Conservation (phyloP, 2,113 vertebrate genomes). For the Mungos mungo region DNA sequence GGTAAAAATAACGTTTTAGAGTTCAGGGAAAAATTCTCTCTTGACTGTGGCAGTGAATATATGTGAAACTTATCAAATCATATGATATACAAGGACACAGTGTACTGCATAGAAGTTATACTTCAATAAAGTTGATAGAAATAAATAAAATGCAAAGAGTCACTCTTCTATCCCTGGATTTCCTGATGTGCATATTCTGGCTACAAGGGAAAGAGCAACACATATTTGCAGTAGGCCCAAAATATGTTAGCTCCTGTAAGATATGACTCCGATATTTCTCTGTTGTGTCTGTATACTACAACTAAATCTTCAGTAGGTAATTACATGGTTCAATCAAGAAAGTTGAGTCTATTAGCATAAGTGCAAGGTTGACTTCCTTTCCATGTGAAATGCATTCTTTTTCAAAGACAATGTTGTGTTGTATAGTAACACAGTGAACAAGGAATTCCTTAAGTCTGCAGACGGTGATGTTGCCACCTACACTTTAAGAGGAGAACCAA, state of each 20-base stretch:
- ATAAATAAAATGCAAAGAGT: background rate
- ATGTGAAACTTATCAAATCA: background rate
- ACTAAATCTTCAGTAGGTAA: background rate
- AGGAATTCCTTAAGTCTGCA: background rate
- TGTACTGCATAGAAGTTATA: background rate
- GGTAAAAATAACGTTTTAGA: background rate
- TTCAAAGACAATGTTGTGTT: background rate
- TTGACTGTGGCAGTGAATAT: background rate
- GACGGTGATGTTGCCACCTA: background rate
- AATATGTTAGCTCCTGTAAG: background rate
- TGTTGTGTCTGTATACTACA: background rate
- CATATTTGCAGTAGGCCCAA: background rate
- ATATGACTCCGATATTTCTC: background rate
- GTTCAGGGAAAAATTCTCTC: background rate
- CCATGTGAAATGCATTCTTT: background rate
- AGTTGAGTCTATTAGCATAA: background rate
- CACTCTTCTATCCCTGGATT: background rate
- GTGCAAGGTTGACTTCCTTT: background rate
- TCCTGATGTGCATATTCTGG: background rate
- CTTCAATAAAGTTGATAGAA: background rate
- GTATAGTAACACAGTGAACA: background rate
- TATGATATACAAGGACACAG: background rate
- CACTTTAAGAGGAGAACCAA: conserved; percentile 18
- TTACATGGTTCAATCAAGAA: background rate
- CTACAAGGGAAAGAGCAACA: background rate